These are phyloP conservation scores for Sapajus apella DNA, from an alignment of 2,113 vertebrate genomes.

Conservation along the genomic window DNA sequence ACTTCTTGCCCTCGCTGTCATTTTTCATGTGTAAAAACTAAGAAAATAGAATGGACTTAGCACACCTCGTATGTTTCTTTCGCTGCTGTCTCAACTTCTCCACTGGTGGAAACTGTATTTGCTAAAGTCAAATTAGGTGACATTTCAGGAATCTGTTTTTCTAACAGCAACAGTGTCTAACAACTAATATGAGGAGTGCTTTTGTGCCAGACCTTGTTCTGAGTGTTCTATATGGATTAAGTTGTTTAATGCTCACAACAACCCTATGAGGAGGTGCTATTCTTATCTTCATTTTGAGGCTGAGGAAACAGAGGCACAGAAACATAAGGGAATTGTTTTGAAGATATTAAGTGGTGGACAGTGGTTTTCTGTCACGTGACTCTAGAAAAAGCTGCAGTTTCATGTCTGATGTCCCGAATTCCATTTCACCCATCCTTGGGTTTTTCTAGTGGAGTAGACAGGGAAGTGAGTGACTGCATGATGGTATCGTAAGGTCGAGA, in stretches of 20 bases:
- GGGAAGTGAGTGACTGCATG: background rate
- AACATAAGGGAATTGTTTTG: background rate
- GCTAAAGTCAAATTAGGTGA: background rate
- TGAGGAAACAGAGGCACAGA: background rate
- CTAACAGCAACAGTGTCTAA: background rate
- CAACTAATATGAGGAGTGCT: background rate
- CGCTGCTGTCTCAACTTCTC: background rate
- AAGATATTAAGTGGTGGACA: background rate
- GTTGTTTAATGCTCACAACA: background rate
- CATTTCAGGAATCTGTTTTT: background rate
- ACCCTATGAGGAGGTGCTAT: rapidly evolving
- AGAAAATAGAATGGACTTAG: conserved; percentile 45
- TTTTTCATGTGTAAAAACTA: conserved; percentile 7
- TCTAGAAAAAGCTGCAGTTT: background rate
- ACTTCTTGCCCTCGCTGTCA: conserved; percentile 33
- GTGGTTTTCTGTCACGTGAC: no score
- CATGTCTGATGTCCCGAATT: background rate
- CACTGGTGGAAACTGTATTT: background rate
- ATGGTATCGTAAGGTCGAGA: rapidly evolving
- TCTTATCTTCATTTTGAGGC: background rate
- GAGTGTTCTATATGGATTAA: background rate
- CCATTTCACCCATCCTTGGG: background rate
- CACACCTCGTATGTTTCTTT: conserved; percentile 32
- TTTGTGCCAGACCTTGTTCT: background rate
- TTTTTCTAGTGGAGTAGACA: background rate